A percentile compares a stretch with the other conserved stretches of the same genome.
Conservation (phyloP, 2,113 vertebrate species). For the Entosphenus tridentatus region DNA sequence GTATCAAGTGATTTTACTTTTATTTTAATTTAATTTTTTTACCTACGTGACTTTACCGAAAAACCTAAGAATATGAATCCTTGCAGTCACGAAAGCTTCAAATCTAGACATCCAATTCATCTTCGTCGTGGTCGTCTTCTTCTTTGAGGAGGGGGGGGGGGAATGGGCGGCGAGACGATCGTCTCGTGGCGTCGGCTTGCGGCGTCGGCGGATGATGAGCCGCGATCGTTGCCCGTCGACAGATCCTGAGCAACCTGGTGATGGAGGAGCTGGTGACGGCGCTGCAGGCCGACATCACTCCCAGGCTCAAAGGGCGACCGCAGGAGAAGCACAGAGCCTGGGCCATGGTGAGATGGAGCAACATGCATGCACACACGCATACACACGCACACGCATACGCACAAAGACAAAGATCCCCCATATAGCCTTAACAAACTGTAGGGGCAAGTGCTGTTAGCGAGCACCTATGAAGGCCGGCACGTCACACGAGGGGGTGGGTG, state of each 20-base stretch:
- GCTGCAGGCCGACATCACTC: slow-evolving; percentile 38
- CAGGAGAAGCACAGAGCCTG: slow-evolving; percentile 54
- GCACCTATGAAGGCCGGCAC: too few relatives aligned
- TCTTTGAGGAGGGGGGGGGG: background rate
- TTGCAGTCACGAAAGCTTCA: too few relatives aligned
- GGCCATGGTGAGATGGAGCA: slow-evolving; percentile 39
- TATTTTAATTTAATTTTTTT: too few relatives aligned
- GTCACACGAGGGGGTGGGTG: too few relatives aligned
- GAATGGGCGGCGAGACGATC: background rate
- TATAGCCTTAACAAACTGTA: too few relatives aligned
- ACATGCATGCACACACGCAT: background rate
- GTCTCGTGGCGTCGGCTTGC: too few relatives aligned
- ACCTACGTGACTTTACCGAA: too few relatives aligned
- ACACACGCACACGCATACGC: background rate
- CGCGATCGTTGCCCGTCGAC: background rate
- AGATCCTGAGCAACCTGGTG: slow-evolving; percentile 79
- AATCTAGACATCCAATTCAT: too few relatives aligned
- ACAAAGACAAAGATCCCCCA: background rate
- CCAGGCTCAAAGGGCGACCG: slow-evolving; percentile 55
- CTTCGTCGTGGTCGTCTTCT: too few relatives aligned
- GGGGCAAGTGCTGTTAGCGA: too few relatives aligned
- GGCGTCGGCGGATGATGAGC: background rate
- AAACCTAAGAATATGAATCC: too few relatives aligned
- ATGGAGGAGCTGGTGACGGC: slow-evolving; percentile 66
- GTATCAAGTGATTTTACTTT: too few relatives aligned